A percentile compares a stretch with the other conserved stretches of the same genome.
Conservation (phyloP, 2,888 invertebrate genomes). For the Blastobasis lacticolella region DNA sequence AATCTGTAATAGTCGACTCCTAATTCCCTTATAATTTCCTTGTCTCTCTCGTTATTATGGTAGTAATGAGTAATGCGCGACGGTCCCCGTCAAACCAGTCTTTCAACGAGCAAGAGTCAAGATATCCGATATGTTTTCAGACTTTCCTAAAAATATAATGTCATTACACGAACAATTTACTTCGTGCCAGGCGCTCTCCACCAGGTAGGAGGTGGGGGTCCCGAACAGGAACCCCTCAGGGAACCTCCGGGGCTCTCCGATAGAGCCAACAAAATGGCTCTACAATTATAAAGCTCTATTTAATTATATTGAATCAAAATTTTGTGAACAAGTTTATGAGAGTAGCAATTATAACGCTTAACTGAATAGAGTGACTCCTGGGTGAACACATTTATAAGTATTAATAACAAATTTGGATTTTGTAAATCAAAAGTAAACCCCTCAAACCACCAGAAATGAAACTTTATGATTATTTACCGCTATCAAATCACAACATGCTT, state of each 20-base stretch:
- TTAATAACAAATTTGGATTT: too few species aligned
- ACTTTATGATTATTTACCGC: too few species aligned
- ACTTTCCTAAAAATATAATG: constrained; percentile 49
- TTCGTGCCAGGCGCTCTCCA: constrained; percentile 67
- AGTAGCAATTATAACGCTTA: too few species aligned
- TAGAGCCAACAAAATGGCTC: constrained; percentile 1
- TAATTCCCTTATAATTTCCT: constrained; percentile 54
- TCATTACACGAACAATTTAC: constrained; percentile 8
- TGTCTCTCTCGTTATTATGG: constrained; percentile 71
- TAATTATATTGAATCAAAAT: too few species aligned
- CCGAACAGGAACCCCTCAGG: constrained; percentile 38
- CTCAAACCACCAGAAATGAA: too few species aligned
- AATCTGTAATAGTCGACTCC: constrained; percentile 70
- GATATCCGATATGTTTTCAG: constrained; percentile 77
- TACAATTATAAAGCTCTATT: too few species aligned
- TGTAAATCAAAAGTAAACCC: too few species aligned
- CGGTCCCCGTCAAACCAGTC: constrained; percentile 72
- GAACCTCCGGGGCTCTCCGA: constrained; percentile 24
- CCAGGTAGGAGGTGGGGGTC: constrained; percentile 57
- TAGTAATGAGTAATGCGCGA: constrained; percentile 45
- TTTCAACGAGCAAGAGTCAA: constrained; percentile 56
- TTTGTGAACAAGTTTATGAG: too few species aligned
- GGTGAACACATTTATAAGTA: too few species aligned
- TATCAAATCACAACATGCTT: too few species aligned
- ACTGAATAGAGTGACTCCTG: too few species aligned